Evolutionary conservation across 2,797 vertebrate genomes (phyloP), one percentile per base, ranked within the genome.

Genomic region (Oreochromis grahami): DNA sequence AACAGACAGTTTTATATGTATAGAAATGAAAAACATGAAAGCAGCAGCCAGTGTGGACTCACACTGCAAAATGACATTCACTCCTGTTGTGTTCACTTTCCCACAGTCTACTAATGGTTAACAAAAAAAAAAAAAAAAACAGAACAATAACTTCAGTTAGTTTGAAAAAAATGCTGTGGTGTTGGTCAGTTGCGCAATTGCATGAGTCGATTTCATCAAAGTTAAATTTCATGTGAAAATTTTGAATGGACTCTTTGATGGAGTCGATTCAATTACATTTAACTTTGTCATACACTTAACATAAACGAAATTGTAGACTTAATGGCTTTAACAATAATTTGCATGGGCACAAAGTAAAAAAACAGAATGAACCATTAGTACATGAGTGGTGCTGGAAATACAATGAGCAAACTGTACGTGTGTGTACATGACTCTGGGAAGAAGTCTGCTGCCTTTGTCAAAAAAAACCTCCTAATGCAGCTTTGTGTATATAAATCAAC

Each of bases 321-420:
- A 60, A 63, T 72, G 58, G 76, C 56, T 88, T 86, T 58, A 77
- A 84, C 86, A 77, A 13, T 12, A 79, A 48, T 77, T 79, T 8
- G 53, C 52, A 80, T 63, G n/a, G 45, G 17, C 29, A 77, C 26
- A 80, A 48, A 63, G 12, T 38, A 9, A 82, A 56, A 79, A 19
- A 65, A 76, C 29, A 81, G 4, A 81, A 77, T 76, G 63, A 65
- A 43, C 78, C 43, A 83, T 53, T 78, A 15, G 34, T 77, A 74
- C 38, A 83, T 78, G 45, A 85, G 76, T 76, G 81, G 68, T 70
- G 85, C 26, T 79, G 26, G 32, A 86, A 86, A 83, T 63, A 52
- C 29, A 83, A 34, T 80, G 32, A 79, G n/a, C 38, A 41, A 29
- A 50, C 5, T 32, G 6, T 43, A 11, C 1, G n/a, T 60, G 32